These are phyloP conservation scores for Rhodophaea formosa DNA, from an alignment of 2,888 invertebrate species.

Conservation along the genomic window DNA sequence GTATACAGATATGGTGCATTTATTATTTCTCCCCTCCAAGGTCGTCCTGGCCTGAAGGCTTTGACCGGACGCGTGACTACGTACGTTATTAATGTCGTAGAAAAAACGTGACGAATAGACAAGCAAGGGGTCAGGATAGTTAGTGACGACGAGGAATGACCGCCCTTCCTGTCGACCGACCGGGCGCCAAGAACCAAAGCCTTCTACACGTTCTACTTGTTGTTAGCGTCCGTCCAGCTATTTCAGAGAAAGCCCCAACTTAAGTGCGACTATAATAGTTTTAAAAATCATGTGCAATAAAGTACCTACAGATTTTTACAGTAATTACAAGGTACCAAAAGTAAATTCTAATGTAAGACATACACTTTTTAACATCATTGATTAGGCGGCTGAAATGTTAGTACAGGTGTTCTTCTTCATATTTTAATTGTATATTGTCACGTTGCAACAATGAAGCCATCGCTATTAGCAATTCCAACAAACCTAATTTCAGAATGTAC, in stretches of 20 bases:
- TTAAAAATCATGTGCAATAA: too few species aligned
- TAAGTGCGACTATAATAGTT: too few species aligned
- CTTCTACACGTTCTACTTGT: not conserved
- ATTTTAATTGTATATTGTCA: not conserved
- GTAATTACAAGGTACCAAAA: too few species aligned
- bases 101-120: conserved; percentile 8
- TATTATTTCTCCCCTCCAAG: conserved; percentile 2
- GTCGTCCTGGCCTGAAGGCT: conserved; percentile 5
- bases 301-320: too few species aligned
- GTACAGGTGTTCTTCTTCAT: too few species aligned
- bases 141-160: not conserved
- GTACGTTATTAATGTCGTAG: conserved; percentile 2
- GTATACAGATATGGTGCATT: not conserved
- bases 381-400: too few species aligned
- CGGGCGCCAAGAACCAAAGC: not conserved
- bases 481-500: not conserved
- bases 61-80: conserved; percentile 7
- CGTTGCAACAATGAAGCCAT: not conserved
- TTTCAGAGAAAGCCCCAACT: too few species aligned
- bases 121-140: not conserved
- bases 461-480: conserved; percentile 2
- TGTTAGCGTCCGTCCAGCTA: too few species aligned
- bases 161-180: not conserved
- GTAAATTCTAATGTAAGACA: too few species aligned
- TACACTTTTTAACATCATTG: too few species aligned